A percentile compares a stretch with the other conserved stretches of the same genome.
Evolutionary conservation across 1,140 invertebrate genomes (phyloP).

Genomic region (Drosophila auraria): DNA sequence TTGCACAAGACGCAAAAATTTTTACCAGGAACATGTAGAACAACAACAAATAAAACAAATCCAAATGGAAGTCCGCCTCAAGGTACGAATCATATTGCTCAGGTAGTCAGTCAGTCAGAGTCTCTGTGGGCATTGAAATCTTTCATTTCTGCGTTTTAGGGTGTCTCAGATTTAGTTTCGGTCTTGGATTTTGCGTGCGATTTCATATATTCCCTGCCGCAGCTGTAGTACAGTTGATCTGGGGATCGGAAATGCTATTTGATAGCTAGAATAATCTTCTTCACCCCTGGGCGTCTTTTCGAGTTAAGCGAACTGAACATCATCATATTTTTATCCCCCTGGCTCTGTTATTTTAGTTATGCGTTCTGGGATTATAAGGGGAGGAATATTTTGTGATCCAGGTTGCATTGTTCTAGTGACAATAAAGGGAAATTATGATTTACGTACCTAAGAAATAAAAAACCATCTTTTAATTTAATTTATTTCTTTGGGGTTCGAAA

Average conservation of each 20-base stretch:
- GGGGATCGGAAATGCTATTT: constrained; percentile 46
- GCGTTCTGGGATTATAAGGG: constrained; percentile 4
- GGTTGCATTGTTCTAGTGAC: constrained; percentile 7
- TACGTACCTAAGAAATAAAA: neutral
- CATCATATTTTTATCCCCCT: constrained; percentile 11
- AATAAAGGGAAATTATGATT: constrained; percentile 2
- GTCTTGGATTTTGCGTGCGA: constrained; percentile 49
- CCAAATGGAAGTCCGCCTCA: constrained; percentile 38
- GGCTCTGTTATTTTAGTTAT: constrained; percentile 20
- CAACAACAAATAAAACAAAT: constrained; percentile 48
- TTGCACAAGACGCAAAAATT: constrained; percentile 75
- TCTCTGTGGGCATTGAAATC: constrained; percentile 5
- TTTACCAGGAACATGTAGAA: constrained; percentile 57
- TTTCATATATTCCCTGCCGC: constrained; percentile 15
- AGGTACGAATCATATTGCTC: constrained; percentile 55
- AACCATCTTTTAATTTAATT: neutral
- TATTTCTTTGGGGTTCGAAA: neutral
- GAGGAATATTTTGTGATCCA: constrained; percentile 3
- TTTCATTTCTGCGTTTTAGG: constrained; percentile 31
- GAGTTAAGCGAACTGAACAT: constrained; percentile 27
- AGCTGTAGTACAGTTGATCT: constrained; percentile 40
- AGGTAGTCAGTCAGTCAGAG: constrained; percentile 50
- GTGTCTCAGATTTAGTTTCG: constrained; percentile 52
- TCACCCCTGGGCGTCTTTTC: constrained; percentile 30
- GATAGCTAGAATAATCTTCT: constrained; percentile 32